phyloP scores from a whole-genome alignment of 2,797 vertebrate species.

The Harpagifer antarcticus region DNA sequence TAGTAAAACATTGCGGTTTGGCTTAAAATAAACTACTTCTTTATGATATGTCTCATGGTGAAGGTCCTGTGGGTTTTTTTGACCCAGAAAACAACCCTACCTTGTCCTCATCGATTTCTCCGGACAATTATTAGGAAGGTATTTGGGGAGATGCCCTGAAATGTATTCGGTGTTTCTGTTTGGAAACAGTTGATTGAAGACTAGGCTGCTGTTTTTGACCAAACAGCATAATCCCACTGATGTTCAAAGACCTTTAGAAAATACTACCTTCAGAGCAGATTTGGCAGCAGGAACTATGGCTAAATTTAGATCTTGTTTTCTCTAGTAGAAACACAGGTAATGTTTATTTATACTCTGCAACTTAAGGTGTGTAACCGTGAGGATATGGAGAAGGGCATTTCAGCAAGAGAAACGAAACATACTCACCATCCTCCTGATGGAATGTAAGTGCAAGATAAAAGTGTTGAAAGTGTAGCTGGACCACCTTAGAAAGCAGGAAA shows the following conservation, averaged over 20 bases:
- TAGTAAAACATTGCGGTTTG: no score
- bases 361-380: background rate
- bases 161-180: no score
- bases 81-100: no score
- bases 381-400: background rate
- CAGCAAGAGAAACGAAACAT: background rate
- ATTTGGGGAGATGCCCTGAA: no score
- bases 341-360: background rate
- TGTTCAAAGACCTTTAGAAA: background rate
- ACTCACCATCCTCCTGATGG: background rate
- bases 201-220: background rate
- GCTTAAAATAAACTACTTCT: no score
- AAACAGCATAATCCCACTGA: background rate
- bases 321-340: background rate
- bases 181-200: no score
- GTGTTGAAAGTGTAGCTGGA: conserved; percentile 37
- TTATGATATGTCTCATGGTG: no score
- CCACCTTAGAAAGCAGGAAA: conserved; percentile 41
- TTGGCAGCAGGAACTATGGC: background rate
- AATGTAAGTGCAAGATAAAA: conserved; percentile 8
- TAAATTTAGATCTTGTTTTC: background rate
- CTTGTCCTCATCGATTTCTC: no score
- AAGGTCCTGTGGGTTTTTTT: no score
- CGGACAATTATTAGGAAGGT: no score
- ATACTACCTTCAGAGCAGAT: background rate